Base-by-base conservation (phyloP, 2,113 vertebrate species). In the Oostethus manadensis region DNA sequence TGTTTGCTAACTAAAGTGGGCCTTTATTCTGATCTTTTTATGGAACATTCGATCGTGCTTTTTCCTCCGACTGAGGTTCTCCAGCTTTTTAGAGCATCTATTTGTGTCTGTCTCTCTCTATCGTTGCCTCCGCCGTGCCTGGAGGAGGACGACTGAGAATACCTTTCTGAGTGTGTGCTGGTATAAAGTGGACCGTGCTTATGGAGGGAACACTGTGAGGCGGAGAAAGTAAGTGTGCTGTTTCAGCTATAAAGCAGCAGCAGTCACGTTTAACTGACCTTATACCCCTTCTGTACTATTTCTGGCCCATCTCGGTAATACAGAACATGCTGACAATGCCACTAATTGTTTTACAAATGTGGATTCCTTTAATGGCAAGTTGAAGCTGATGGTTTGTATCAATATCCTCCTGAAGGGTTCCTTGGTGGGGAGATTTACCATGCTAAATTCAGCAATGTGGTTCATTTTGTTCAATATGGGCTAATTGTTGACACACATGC, bases 61-160 rank as follows among this genome's bases (percentile, higher is more conserved):
- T 76, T 78, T 35, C n/a, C 74, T 79, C 68, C 55, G 62, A 70
- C 73, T 76, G 73, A 75, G 79, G 62, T 59, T 70, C 71, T 84
- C 79, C 81, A 81, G 78, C 79, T 87, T 87, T 84, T 87, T 84
- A 82, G 80, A 84, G 79, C 73, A 56, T 83, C 86, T 88, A 87
- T 88, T 88, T 86, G 80, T 76, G 78, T 71, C 76, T 64, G 67
- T 55, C 66, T 77, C 68, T 82, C 79, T 76, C 76, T 70, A 68
- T 64, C 71, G 74, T 80, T 82, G 73, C 84, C 68, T 74, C 82
- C 74, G 69, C 74, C 66, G 60, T 84, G 73, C 81, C 86, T 79
- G 1, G 70, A 81, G 83, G 84, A 77, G 59, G 57, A 56, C 62
- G 42, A 23, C 38, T 53, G 66, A 43, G 67, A 64, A 80, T 84